Conservation (phyloP, 2,797 vertebrate genomes). For the Brotula barbata region DNA sequence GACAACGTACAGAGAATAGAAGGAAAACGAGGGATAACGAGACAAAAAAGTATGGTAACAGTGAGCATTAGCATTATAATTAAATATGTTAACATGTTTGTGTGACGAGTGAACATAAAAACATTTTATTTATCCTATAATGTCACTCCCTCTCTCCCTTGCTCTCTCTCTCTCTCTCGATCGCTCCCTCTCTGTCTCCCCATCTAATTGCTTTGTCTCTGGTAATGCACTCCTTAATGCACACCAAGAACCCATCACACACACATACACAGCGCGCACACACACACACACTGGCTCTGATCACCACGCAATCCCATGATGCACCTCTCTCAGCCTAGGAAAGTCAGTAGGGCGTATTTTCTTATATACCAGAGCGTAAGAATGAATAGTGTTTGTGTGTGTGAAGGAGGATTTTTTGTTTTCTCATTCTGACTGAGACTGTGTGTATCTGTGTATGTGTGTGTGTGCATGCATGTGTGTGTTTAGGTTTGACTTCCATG, state of each 20-base stretch:
- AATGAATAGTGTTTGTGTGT: conserved; percentile 18
- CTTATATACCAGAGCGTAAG: conserved; percentile 13
- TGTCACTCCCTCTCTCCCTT: background rate
- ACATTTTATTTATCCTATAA: too few species aligned
- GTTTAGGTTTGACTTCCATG: background rate
- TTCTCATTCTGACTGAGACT: background rate
- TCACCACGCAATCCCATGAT: conserved; percentile 69
- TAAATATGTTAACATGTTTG: too few species aligned
- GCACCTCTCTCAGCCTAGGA: conserved; percentile 48
- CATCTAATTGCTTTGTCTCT: conserved; percentile 50
- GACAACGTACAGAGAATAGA: background rate
- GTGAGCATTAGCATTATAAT: too few species aligned
- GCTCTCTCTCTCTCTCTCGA: background rate
- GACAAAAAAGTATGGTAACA: background rate
- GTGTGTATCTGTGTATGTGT: conserved; percentile 18
- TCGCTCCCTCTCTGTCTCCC: conserved; percentile 15
- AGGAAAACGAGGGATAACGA: background rate
- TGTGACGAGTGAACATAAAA: too few species aligned
- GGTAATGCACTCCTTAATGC: conserved; percentile 63
- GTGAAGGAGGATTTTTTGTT: conserved; percentile 1
- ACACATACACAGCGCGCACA: conserved; percentile 7
- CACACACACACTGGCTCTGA: conserved; percentile 36
- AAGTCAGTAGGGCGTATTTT: conserved; percentile 60
- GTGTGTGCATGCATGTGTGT: background rate
- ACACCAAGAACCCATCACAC: conserved; percentile 10